A percentile compares a stretch with the other conserved stretches of the same genome.
phyloP scores from a whole-genome alignment of 2,888 invertebrate genomes.

The Hedychridium roseum region DNA sequence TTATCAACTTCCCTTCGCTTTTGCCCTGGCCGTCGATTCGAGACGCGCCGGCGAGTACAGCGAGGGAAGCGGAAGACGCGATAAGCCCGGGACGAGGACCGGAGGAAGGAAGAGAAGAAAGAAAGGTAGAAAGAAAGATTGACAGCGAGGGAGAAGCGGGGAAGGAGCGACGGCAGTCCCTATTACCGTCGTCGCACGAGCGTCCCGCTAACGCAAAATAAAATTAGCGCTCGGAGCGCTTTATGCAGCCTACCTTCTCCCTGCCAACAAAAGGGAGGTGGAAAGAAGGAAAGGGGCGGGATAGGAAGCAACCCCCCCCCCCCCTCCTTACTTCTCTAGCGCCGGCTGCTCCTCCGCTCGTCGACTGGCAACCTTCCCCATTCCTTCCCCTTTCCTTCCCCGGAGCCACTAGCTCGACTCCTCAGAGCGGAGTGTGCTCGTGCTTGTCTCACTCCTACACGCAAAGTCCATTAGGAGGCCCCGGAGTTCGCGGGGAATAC shows the following conservation, averaged over 20 bases:
- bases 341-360: conserved; percentile 16
- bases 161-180: conserved; percentile 23
- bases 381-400: conserved; percentile 10
- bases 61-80: conserved; percentile 11
- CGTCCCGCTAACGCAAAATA: conserved; percentile 41
- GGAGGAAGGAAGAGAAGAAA: conserved; percentile 1
- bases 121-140: conserved; percentile 13
- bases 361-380: conserved; percentile 11
- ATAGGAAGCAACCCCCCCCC: conserved; percentile 4
- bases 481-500: conserved; percentile 45
- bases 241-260: conserved; percentile 29
- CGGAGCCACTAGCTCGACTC: conserved; percentile 7
- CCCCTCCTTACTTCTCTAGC: conserved; percentile 15
- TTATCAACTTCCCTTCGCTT: conserved; percentile 23
- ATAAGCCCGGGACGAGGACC: not conserved
- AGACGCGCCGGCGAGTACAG: conserved; percentile 3
- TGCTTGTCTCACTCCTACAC: conserved; percentile 55
- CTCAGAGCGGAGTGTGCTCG: conserved; percentile 14
- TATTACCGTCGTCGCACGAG: conserved; percentile 27
- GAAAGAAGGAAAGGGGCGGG: conserved; percentile 7
- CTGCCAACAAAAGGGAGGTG: conserved; percentile 12
- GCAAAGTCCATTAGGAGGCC: conserved; percentile 61
- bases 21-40: conserved; percentile 13
- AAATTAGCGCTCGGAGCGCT: conserved; percentile 50
- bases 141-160: conserved; percentile 18